Evolutionary conservation across 2,888 invertebrate genomes (phyloP), one percentile per base, ranked within the genome.

Genomic region (Eupithecia dodoneata): DNA sequence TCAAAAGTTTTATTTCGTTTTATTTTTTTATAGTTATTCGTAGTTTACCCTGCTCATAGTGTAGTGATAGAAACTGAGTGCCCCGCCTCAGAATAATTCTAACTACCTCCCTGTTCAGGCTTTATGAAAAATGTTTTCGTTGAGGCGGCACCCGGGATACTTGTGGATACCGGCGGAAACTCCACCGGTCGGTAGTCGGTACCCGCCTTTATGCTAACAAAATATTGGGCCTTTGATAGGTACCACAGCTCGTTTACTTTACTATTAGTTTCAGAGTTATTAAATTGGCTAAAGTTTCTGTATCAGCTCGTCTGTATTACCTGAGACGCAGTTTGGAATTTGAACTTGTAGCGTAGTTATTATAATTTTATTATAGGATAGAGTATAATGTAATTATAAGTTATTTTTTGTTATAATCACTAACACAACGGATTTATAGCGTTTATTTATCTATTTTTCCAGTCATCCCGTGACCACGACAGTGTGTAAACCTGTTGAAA

Each of bases 111-210:
- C 30, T 47, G 47, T 13, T 12, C 49, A 88, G 89, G 90, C 90
- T 90, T 92, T 94, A 94, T 94, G 93, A 94, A 94, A 94, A 94
- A 94, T 94, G 91, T 92, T 93, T 91, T 89, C 87, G 87, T 87
- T 86, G 84, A 86, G 87, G 85, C 73, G 87, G 73, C 85, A 87
- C 81, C 81, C 81, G 45, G 75, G 85, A 86, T 87, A 87, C 88
- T 90, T 87, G 86, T 79, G 85, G 84, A 82, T 87, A 87, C 87
- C 87, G 71, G 52, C 55, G 87, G 85, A 82, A 87, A 87, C 87
- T 88, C 84, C 81, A 84, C 78, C 84, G 81, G 84, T 82, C 81
- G 83, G 85, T 81, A 78, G 84, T 82, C 81, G 82, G 85, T 81
- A 78, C 75, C 73, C 82, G 85, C 85, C 85, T 88, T 88, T 88